phyloP scores from a whole-genome alignment of 2,888 invertebrate species.

The Agrilus biguttatus region DNA sequence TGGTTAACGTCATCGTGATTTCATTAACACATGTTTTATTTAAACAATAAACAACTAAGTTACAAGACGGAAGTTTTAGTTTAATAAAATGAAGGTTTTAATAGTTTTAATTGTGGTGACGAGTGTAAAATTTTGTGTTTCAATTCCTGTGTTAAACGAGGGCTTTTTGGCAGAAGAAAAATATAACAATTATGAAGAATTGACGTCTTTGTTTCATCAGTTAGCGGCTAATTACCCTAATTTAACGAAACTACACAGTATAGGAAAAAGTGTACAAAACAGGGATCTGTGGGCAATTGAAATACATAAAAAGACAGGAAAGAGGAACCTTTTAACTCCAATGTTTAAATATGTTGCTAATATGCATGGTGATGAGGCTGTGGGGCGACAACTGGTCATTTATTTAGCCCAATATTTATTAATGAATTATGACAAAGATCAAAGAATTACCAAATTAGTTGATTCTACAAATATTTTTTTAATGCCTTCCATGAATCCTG shows the following conservation, averaged over 20 bases:
- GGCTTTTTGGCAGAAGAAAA: slow-evolving; percentile 40
- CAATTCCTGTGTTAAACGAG: slow-evolving; percentile 26
- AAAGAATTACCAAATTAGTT: slow-evolving; percentile 60
- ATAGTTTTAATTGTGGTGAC: too few relatives aligned
- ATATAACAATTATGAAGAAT: slow-evolving; percentile 57
- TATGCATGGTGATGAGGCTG: slow-evolving; percentile 91
- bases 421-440: slow-evolving; percentile 52
- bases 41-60: too few relatives aligned
- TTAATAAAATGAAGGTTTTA: too few relatives aligned
- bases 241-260: slow-evolving; percentile 52
- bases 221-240: slow-evolving; percentile 51
- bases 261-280: slow-evolving; percentile 74
- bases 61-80: too few relatives aligned
- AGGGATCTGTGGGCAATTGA: slow-evolving; percentile 70
- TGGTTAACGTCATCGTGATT: too few relatives aligned
- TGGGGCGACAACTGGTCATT: slow-evolving; percentile 72
- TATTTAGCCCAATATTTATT: slow-evolving; percentile 74
- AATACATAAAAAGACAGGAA: slow-evolving; percentile 37
- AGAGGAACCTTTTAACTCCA: slow-evolving; percentile 50
- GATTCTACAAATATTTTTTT: slow-evolving; percentile 82
- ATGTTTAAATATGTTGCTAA: slow-evolving; percentile 91
- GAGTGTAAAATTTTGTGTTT: too few relatives aligned
- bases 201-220: slow-evolving; percentile 46
- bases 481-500: slow-evolving; percentile 95
- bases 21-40: too few relatives aligned